phyloP scores from a whole-genome alignment of 1,140 invertebrate genomes.

The Atta colombica region DNA sequence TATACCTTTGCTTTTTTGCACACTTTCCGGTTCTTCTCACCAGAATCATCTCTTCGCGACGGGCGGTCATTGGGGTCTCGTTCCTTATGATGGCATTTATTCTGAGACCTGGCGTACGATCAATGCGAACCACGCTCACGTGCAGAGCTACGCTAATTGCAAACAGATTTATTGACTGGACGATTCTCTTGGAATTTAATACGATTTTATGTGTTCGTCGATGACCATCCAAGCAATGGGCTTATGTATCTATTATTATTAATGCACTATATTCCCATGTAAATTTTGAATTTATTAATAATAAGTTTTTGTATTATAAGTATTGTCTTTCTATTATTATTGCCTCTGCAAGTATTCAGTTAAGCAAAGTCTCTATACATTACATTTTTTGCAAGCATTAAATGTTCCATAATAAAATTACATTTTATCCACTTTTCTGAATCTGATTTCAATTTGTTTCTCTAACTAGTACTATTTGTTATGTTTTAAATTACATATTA shows the following conservation, averaged over 20 bases:
- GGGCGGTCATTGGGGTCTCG: constrained; percentile 81
- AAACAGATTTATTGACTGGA: constrained; percentile 85
- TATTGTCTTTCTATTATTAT: constrained; percentile 21
- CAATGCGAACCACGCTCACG: constrained; percentile 79
- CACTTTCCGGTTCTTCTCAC: constrained; percentile 52
- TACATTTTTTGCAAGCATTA: background rate
- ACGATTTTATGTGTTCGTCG: constrained; percentile 51
- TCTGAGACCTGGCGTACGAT: constrained; percentile 67
- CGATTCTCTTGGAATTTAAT: constrained; percentile 76
- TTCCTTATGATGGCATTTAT: constrained; percentile 85
- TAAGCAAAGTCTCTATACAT: background rate
- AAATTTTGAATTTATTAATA: constrained; percentile 37
- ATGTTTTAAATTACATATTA: background rate
- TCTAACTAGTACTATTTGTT: background rate
- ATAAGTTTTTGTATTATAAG: no score
- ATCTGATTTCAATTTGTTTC: background rate
- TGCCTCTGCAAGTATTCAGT: constrained; percentile 18
- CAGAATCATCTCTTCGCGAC: constrained; percentile 76
- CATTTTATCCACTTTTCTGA: background rate
- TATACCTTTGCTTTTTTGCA: constrained; percentile 29
- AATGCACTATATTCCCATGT: constrained; percentile 42
- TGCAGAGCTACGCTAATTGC: constrained; percentile 84
- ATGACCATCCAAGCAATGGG: constrained; percentile 8
- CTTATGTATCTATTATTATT: constrained; percentile 4
- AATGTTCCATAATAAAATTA: background rate